A percentile compares a stretch with the other conserved stretches of the same genome.
These are phyloP conservation scores for Palloptera scutellata DNA, from an alignment of 2,888 invertebrate species.

Conservation along the genomic window DNA sequence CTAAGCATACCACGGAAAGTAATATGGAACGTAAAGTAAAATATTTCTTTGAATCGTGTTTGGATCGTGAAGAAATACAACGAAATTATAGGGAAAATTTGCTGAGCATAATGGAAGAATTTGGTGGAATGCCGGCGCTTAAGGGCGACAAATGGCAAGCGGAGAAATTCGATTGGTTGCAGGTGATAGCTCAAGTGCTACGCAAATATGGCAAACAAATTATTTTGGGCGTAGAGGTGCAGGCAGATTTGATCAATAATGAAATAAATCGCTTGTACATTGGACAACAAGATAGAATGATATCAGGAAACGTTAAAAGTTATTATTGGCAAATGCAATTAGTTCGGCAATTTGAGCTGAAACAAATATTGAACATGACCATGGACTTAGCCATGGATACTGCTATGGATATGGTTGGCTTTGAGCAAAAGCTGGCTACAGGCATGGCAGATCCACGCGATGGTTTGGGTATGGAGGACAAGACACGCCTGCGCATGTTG, in stretches of 20 bases:
- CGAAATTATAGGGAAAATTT: constrained; percentile 42
- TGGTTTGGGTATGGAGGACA: constrained; percentile 43
- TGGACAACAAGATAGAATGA: constrained; percentile 42
- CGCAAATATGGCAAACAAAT: constrained; percentile 52
- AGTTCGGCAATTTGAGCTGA: constrained; percentile 38
- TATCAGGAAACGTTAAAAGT: background rate
- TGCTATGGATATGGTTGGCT: constrained; percentile 45
- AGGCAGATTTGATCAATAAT: constrained; percentile 49
- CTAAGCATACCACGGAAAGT: constrained; percentile 46
- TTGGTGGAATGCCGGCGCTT: constrained; percentile 57
- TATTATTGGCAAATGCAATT: constrained; percentile 31
- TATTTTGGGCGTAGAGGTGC: constrained; percentile 49
- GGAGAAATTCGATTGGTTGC: constrained; percentile 52
- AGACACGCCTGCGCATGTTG: constrained; percentile 45
- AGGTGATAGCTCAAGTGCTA: constrained; percentile 49
- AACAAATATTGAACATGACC: constrained; percentile 46
- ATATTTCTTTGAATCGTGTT: constrained; percentile 59
- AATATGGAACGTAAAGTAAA: constrained; percentile 53
- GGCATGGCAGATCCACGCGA: constrained; percentile 42
- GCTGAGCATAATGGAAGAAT: constrained; percentile 48
- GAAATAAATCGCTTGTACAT: constrained; percentile 51
- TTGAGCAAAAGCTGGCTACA: constrained; percentile 44
- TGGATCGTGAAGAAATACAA: constrained; percentile 35
- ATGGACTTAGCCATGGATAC: constrained; percentile 38
- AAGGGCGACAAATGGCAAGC: constrained; percentile 52